Percentiles rank a stretch among this genome's conserved stretches.
Evolutionary conservation across 2,113 vertebrate genomes (phyloP).

Genomic region (Indicator maculatus): DNA sequence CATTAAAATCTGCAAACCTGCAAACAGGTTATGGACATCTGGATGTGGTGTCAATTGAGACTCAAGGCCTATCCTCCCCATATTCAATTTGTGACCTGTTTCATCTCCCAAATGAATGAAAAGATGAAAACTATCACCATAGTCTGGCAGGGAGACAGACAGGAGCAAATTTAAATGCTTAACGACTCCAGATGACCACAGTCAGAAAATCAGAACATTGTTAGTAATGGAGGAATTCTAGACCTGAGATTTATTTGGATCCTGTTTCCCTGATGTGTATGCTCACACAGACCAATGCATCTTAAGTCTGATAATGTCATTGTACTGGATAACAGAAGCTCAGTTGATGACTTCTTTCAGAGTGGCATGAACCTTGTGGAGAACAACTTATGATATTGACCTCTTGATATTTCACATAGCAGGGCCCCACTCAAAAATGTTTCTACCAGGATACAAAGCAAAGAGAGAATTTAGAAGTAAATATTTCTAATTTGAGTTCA

Average conservation of each 20-base stretch:
- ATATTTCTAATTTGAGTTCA: background rate
- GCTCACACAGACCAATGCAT: background rate
- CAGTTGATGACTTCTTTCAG: background rate
- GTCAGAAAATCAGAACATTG: background rate
- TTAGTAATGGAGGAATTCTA: background rate
- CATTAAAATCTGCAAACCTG: background rate
- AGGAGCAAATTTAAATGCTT: background rate
- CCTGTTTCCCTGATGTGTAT: background rate
- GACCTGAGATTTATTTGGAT: background rate
- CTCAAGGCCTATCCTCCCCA: background rate
- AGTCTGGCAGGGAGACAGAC: background rate
- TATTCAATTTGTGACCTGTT: background rate
- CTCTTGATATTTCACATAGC: background rate
- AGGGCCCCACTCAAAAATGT: background rate
- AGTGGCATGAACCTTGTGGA: background rate
- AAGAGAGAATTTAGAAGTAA: background rate
- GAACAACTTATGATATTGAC: background rate
- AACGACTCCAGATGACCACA: background rate
- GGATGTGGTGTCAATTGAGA: background rate
- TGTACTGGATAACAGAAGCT: background rate
- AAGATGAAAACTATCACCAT: background rate
- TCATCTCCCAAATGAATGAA: background rate
- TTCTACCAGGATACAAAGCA: background rate
- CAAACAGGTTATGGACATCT: background rate
- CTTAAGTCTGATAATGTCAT: background rate